These are phyloP conservation scores for Hypena proboscidalis DNA, from an alignment of 2,888 invertebrate genomes.

Conservation along the genomic window DNA sequence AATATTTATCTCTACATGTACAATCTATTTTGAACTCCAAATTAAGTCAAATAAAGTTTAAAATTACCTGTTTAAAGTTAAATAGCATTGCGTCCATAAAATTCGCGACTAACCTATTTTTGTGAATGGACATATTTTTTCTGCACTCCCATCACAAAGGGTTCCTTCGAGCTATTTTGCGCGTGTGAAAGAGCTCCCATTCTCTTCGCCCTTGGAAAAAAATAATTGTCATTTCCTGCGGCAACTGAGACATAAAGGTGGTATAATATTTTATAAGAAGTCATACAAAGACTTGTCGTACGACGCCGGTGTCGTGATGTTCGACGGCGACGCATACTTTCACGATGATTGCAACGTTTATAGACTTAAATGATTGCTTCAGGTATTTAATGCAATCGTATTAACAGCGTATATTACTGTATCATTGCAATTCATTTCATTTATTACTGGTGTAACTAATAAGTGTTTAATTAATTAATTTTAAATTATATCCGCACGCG, in stretches of 20 bases:
- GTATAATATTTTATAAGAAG: conserved; percentile 43
- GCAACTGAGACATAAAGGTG: conserved; percentile 61
- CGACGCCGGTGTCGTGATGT: conserved; percentile 43
- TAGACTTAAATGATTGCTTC: conserved; percentile 56
- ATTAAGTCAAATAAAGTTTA: conserved; percentile 30
- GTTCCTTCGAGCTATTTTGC: conserved; percentile 78
- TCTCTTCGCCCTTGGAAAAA: conserved; percentile 75
- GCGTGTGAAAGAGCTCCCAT: conserved; percentile 80
- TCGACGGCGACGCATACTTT: conserved; percentile 56
- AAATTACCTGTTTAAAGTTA: conserved; percentile 30
- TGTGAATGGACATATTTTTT: conserved; percentile 82
- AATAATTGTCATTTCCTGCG: conserved; percentile 86
- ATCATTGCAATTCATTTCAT: conserved; percentile 6
- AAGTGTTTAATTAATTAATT: background rate
- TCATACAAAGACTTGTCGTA: conserved; percentile 29
- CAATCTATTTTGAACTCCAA: conserved; percentile 21
- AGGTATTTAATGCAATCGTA: conserved; percentile 34
- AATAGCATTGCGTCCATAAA: conserved; percentile 41
- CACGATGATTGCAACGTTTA: conserved; percentile 53
- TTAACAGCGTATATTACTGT: conserved; percentile 11
- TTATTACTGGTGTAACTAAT: conserved; percentile 10
- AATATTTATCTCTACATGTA: conserved; percentile 7
- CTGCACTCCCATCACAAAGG: conserved; percentile 70
- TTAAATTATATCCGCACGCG: background rate
- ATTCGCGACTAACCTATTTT: conserved; percentile 82